Evolutionary conservation across 2,888 invertebrate species (phyloP).

Genomic region (Aspidapion aeneum): DNA sequence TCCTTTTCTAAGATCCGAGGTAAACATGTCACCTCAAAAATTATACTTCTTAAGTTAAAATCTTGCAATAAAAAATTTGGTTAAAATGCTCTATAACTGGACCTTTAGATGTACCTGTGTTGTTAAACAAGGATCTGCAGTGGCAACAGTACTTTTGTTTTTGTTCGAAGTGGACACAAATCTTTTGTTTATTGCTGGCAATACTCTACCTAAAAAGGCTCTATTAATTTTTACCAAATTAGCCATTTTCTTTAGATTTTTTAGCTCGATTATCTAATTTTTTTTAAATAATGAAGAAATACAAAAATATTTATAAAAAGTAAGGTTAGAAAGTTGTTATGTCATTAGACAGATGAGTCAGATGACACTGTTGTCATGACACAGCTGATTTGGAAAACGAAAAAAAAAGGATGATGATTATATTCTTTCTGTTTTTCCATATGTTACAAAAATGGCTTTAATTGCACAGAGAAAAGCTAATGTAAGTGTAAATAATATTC

Average conservation of each 20-base stretch:
- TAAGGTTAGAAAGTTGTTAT: conserved; percentile 19
- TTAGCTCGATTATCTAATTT: background rate
- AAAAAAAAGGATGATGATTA: background rate
- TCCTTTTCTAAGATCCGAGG: too few relatives aligned
- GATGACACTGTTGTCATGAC: too few relatives aligned
- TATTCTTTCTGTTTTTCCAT: background rate
- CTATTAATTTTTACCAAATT: conserved; percentile 7
- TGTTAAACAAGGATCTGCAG: conserved; percentile 33
- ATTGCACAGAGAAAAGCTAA: conserved; percentile 73
- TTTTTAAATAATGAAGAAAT: background rate
- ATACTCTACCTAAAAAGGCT: conserved; percentile 24
- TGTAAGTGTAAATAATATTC: conserved; percentile 59
- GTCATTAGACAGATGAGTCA: conserved; percentile 9
- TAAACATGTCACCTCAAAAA: too few relatives aligned
- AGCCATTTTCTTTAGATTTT: conserved; percentile 9
- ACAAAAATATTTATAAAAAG: conserved; percentile 1
- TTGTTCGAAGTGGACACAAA: conserved; percentile 58
- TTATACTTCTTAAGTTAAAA: too few relatives aligned
- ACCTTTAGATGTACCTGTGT: background rate
- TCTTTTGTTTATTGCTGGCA: conserved; percentile 34
- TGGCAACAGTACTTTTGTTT: conserved; percentile 58
- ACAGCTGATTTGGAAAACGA: background rate
- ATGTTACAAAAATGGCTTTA: conserved; percentile 55
- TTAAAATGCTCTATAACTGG: too few relatives aligned
- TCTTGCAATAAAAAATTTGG: too few relatives aligned